These are phyloP conservation scores for Carollia perspicillata DNA, from an alignment of 2,113 vertebrate genomes.

Conservation along the genomic window DNA sequence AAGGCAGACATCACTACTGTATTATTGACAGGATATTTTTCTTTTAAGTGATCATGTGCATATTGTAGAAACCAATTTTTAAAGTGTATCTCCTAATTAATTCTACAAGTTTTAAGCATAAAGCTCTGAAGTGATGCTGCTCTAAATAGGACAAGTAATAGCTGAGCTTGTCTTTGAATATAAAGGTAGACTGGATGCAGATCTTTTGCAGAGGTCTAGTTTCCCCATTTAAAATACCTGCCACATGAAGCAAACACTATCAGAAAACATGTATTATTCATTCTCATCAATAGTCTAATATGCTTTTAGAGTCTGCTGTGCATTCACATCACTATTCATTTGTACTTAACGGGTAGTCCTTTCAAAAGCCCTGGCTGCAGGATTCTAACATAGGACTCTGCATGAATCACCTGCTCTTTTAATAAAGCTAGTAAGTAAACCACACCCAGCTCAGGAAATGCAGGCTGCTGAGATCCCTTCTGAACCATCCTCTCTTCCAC, in stretches of 20 bases:
- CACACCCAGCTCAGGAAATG: constrained; percentile 42
- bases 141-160: not conserved
- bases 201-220: not conserved
- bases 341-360: constrained; percentile 53
- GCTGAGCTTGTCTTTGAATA: not conserved
- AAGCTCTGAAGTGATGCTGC: not conserved
- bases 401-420: constrained; percentile 54
- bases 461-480: constrained; percentile 10
- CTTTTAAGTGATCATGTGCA: not conserved
- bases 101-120: not conserved
- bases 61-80: not conserved
- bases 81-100: not conserved
- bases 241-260: not conserved
- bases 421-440: constrained; percentile 36
- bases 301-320: constrained; percentile 39
- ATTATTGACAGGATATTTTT: not conserved
- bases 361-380: constrained; percentile 21
- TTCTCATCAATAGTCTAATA: constrained; percentile 31
- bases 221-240: not conserved
- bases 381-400: not conserved
- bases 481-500: not conserved
- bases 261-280: constrained; percentile 54
- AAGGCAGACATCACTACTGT: not conserved
- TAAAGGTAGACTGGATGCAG: not conserved
- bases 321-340: constrained; percentile 25